Evolutionary conservation across 2,888 invertebrate species (phyloP), one percentile per base, ranked within the genome.

Genomic region (Sarcophaga subvicina): DNA sequence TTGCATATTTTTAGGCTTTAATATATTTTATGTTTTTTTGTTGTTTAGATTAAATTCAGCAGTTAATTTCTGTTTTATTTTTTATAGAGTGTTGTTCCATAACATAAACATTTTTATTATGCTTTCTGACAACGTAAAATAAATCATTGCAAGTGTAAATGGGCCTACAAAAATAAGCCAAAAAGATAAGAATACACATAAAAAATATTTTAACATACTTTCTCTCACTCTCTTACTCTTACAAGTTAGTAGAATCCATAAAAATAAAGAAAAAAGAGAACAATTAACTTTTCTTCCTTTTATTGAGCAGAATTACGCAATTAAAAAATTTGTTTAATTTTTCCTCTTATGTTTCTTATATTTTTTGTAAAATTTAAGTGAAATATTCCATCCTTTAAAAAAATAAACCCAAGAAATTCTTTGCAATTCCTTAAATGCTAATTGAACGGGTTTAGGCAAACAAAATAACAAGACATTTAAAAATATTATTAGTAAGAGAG

Each of bases 71-170:
- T 25, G 25, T 54, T 25, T 25, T 4, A 14, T 69, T 12, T 69
- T 22, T 69, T 71, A 25, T 25, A 17, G 20, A 22, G 12, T 69
- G 45, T 69, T 69, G 20, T 69, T 45, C 47, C 47, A 49, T 69
- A 64, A 69, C 47, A 47, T 12, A 47, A 69, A 54, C 25, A 54
- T 22, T 72, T 72, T 72, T 72, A 72, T 72, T 59, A 60, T 20
- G 10, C 25, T 59, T 54, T 54, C 17, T 12, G 10, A 49, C 1
- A 70, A 54, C 6, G 59, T 54, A 54, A 70, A 59, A 69, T 69
- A 69, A 49, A 69, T 69, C 47, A 69, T 45, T 20, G 47, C 69
- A 47, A 45, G n/a, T 20, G 37, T 37, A 47, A 11, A 64, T 45
- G 6, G 2, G 2, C 17, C 10, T 45, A 8, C 12, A n/a, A 20